Conservation (phyloP, 2,888 invertebrate species). For the Aspidapion aeneum region DNA sequence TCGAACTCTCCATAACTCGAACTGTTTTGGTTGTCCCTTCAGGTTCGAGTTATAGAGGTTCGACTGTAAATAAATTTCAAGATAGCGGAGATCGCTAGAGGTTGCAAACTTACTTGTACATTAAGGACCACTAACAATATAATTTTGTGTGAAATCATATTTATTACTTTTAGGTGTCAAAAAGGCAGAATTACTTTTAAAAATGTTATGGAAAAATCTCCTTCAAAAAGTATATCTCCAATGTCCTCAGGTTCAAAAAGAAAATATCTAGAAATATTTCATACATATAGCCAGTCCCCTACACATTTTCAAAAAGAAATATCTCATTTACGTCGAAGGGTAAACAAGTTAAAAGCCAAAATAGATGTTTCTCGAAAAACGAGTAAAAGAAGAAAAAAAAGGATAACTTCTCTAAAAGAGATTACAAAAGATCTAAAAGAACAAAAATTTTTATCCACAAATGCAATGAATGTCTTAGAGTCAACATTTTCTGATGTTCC, state of each 20-base stretch:
- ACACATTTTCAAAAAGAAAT: not conserved
- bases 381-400: not conserved
- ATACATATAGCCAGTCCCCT: not conserved
- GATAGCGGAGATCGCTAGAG: too few relatives aligned
- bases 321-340: not conserved
- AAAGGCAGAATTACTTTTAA: not conserved
- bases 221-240: not conserved
- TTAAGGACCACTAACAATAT: too few relatives aligned
- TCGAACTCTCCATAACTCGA: too few relatives aligned
- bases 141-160: too few relatives aligned
- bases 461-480: not conserved
- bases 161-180: not conserved
- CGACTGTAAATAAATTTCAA: too few relatives aligned
- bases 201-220: not conserved
- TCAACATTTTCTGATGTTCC: conserved; percentile 4
- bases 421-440: not conserved
- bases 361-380: not conserved
- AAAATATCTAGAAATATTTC: not conserved
- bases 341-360: not conserved
- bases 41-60: too few relatives aligned
- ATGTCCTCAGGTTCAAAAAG: not conserved
- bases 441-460: conserved; percentile 1
- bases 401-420: not conserved
- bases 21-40: too few relatives aligned
- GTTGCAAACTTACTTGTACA: too few relatives aligned